Evolutionary conservation across 2,888 invertebrate species (phyloP).

Genomic region (Zaprionus bogoriensis): DNA sequence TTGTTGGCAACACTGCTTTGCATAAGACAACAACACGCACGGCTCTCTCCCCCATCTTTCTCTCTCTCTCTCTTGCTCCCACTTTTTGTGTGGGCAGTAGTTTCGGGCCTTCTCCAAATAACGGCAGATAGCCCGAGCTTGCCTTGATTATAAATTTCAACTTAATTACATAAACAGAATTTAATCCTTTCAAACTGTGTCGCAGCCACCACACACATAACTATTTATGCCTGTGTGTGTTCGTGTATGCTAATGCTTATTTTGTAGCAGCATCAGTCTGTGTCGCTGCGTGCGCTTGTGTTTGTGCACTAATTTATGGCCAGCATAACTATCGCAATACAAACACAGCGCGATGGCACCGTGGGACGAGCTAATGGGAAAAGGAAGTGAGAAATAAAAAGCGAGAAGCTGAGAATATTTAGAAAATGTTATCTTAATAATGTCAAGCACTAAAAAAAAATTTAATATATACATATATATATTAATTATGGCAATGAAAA

Average conservation of each 20-base stretch:
- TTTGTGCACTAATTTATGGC: conserved; percentile 64
- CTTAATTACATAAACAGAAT: conserved; percentile 79
- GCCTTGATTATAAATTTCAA: conserved; percentile 79
- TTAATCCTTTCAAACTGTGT: conserved; percentile 77
- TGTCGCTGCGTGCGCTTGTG: conserved; percentile 24
- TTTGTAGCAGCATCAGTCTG: conserved; percentile 20
- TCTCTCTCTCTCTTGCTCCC: neutral
- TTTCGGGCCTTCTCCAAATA: conserved; percentile 5
- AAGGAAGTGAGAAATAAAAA: neutral
- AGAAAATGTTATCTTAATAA: neutral
- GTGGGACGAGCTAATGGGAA: conserved; percentile 12
- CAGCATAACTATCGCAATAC: conserved; percentile 62
- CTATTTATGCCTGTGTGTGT: neutral
- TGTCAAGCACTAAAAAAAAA: neutral
- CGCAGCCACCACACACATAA: conserved; percentile 37
- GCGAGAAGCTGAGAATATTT: neutral
- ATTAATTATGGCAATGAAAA: too few species aligned
- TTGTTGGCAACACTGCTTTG: too few species aligned
- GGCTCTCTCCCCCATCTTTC: neutral
- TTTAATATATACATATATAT: too few species aligned
- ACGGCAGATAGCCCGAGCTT: conserved; percentile 43
- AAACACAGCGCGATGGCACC: conserved; percentile 42
- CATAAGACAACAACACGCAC: conserved; percentile 47
- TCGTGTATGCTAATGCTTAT: conserved; percentile 23
- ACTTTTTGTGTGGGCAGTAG: conserved; percentile 13